Evolutionary conservation across 2,888 invertebrate species (phyloP).

Genomic region (Eristalis arbustorum): DNA sequence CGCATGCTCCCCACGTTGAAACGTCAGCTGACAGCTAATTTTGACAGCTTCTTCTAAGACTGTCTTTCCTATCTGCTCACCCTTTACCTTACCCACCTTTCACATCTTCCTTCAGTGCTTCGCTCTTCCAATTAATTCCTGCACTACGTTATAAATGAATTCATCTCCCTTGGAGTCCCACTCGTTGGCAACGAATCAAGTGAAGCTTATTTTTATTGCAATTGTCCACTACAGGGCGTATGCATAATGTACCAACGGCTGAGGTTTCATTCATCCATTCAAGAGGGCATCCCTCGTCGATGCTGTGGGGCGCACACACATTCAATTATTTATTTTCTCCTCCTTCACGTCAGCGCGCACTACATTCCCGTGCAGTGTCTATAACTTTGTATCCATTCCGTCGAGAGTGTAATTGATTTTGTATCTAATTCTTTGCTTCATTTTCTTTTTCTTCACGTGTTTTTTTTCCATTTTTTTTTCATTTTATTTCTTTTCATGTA

Average conservation of each 20-base stretch:
- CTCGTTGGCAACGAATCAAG: neutral
- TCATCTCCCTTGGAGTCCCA: neutral
- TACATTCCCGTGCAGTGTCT: neutral
- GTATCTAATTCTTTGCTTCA: conserved; percentile 25
- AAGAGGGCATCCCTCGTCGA: neutral
- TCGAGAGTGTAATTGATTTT: conserved; percentile 59
- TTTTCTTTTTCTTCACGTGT: conserved; percentile 8
- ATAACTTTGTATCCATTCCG: conserved; percentile 16
- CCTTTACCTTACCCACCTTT: too few species aligned
- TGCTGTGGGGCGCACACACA: neutral
- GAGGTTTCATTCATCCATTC: neutral
- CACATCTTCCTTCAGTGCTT: neutral
- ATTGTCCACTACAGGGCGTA: neutral
- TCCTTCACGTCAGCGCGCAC: neutral
- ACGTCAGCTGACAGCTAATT: too few species aligned
- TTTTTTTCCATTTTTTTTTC: conserved; percentile 17
- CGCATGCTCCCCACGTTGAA: too few species aligned
- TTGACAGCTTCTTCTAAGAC: too few species aligned
- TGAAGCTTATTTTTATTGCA: neutral
- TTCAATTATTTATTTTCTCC: neutral
- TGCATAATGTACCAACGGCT: neutral
- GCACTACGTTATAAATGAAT: neutral
- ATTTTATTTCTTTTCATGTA: conserved; percentile 24
- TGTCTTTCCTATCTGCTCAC: too few species aligned
- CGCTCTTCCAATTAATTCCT: neutral